Evolutionary conservation across 2,113 vertebrate genomes (phyloP), one percentile per base, ranked within the genome.

Genomic region (Megaleporinus macrocephalus): DNA sequence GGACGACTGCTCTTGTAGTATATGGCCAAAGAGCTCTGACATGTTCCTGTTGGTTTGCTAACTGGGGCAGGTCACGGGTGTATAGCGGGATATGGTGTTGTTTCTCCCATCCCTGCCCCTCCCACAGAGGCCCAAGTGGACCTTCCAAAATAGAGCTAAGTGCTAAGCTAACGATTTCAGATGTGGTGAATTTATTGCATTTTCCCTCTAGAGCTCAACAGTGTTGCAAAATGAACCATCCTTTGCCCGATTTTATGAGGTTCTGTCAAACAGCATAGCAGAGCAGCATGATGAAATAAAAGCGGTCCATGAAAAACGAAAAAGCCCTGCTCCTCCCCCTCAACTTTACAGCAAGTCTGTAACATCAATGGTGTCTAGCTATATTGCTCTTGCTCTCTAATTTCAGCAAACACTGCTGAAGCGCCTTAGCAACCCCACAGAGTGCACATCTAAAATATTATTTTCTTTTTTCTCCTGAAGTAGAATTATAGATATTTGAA

Each of bases 11-110:
- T 75, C 68, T 68, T 26, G 71, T 65, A 66, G 51, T 41, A 26
- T 16, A 47, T 80, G 65, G 53, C 86, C 75, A 66, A 11, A 73
- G 71, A 61, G 63, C 62, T 88, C 36, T 55, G 84, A 85, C 83
- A 86, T 74, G 83, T 87, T 87, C 78, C 77, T 87, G 83, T 90
- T 87, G 87, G 83, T 81, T 81, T 74, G 70, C 62, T 81, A 80
- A 88, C 84, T 88, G 80, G 79, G 63, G 72, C 79, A 88, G 80
- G 81, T 79, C 72, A 20, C 81, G 84, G 81, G 55, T 77, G 81
- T 66, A 73, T 44, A 27, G 7, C 66, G 61, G 76, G 70, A 72
- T 49, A 74, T 73, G 59, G 79, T 81, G 83, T 84, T 82, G 44
- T 76, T 30, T 1, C 44, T 22, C 22, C 30, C 29, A 47, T 41